phyloP scores from a whole-genome alignment of 2,113 vertebrate genomes.

The Ptychochromis oligacanthus region DNA sequence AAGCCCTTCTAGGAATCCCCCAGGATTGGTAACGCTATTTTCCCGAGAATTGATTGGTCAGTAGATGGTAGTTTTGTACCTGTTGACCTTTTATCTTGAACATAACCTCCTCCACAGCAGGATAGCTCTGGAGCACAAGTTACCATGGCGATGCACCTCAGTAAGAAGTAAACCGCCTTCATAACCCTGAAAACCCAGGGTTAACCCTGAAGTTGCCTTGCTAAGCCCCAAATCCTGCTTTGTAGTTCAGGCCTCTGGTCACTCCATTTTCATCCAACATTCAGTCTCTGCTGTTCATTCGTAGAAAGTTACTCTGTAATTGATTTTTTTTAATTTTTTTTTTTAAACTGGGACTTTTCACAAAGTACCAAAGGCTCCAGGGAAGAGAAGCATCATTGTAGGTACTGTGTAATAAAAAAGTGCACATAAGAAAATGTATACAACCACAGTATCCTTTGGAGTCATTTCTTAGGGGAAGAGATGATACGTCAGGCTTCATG shows the following conservation, averaged over 20 bases:
- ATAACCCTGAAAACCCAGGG: background rate
- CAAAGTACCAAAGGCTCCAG: too few relatives aligned
- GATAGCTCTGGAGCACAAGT: background rate
- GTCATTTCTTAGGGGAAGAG: background rate
- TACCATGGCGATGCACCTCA: background rate
- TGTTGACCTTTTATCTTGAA: background rate
- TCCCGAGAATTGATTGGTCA: background rate
- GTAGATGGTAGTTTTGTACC: background rate
- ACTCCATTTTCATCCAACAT: background rate
- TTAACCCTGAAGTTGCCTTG: background rate
- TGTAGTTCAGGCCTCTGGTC: background rate
- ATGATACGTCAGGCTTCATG: background rate
- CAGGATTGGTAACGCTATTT: background rate
- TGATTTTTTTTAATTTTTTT: too few relatives aligned
- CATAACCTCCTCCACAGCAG: background rate
- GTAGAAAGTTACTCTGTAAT: background rate
- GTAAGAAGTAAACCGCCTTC: too few relatives aligned
- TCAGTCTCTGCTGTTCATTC: background rate
- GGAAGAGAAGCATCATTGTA: background rate
- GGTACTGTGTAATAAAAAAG: background rate
- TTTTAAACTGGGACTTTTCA: too few relatives aligned
- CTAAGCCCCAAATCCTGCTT: background rate
- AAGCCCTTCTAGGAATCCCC: too few relatives aligned
- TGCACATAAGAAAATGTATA: background rate
- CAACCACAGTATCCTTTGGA: background rate